These are phyloP conservation scores for Seira musarum DNA, from an alignment of 2,888 invertebrate species.

Conservation along the genomic window DNA sequence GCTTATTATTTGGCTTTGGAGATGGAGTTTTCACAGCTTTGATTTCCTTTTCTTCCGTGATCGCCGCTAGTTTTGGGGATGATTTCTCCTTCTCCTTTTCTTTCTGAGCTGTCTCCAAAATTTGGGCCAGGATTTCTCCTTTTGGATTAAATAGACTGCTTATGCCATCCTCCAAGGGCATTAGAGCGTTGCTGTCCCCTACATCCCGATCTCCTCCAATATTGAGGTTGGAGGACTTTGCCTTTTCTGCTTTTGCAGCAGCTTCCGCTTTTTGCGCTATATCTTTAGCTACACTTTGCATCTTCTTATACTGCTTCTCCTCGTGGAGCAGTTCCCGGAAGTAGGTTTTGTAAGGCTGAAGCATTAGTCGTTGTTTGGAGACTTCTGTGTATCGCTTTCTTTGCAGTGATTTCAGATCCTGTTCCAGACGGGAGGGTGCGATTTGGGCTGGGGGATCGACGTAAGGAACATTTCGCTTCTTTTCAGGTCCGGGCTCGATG, in stretches of 20 bases:
- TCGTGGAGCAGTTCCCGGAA: slow-evolving; percentile 50
- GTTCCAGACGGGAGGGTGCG: slow-evolving; percentile 30
- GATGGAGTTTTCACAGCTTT: slow-evolving; percentile 15
- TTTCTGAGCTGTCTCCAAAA: slow-evolving; percentile 18
- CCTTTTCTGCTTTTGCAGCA: background rate
- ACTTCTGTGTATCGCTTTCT: slow-evolving; percentile 40
- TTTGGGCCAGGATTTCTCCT: background rate
- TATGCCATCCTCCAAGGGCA: background rate
- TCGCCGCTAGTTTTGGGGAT: background rate
- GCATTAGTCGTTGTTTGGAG: slow-evolving; percentile 31
- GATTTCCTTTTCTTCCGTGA: slow-evolving; percentile 6
- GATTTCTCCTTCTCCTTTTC: background rate
- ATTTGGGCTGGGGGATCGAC: slow-evolving; percentile 37
- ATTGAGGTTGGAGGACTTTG: background rate
- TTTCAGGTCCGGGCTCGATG: slow-evolving; percentile 51
- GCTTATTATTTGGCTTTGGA: too few relatives aligned
- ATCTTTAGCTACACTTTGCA: background rate
- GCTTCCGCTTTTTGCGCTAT: slow-evolving; percentile 33
- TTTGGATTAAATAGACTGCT: background rate
- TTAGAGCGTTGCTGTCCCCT: slow-evolving; percentile 18
- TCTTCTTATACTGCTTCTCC: slow-evolving; percentile 29
- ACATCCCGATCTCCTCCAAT: background rate
- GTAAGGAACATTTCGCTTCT: slow-evolving; percentile 27
- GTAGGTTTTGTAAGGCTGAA: slow-evolving; percentile 52
- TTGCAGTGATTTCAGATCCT: slow-evolving; percentile 46